Evolutionary conservation across 2,797 vertebrate genomes (phyloP).

Genomic region (Oreonectes daqikongensis): DNA sequence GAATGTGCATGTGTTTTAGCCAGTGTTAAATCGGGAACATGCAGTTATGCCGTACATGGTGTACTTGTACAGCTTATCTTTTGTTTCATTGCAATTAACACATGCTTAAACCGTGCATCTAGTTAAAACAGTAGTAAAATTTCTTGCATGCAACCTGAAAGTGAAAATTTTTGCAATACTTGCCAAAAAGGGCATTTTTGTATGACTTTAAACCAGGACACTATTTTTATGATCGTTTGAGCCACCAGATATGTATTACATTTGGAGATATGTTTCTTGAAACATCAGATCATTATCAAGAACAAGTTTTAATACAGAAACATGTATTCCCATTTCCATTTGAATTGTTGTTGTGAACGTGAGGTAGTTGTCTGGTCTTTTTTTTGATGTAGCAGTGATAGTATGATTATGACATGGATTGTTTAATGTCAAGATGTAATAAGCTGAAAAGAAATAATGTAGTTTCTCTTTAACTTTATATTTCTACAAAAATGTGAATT

Average conservation of each 20-base stretch:
- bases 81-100: conserved; percentile 32
- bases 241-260: background rate
- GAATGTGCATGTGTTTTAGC: conserved; percentile 14
- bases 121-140: conserved; percentile 46
- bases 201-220: background rate
- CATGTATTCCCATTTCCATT: background rate
- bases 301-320: conserved; percentile 16
- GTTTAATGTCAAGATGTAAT: background rate
- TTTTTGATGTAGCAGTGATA: conserved; percentile 24
- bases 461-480: conserved; percentile 11
- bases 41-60: background rate
- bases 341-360: conserved; percentile 15
- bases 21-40: conserved; percentile 18
- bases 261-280: background rate
- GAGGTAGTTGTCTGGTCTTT: conserved; percentile 1
- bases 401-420: background rate
- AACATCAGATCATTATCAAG: conserved; percentile 7
- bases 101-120: conserved; percentile 16
- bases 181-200: conserved; percentile 7
- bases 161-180: background rate
- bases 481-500: conserved; percentile 28
- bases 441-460: background rate
- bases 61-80: background rate
- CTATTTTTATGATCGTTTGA: conserved; percentile 1
- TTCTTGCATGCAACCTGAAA: conserved; percentile 37